Percentiles rank a stretch among this genome's conserved stretches.
Conservation (phyloP, 2,797 vertebrate genomes). For the Enteromius trimaculatus region DNA sequence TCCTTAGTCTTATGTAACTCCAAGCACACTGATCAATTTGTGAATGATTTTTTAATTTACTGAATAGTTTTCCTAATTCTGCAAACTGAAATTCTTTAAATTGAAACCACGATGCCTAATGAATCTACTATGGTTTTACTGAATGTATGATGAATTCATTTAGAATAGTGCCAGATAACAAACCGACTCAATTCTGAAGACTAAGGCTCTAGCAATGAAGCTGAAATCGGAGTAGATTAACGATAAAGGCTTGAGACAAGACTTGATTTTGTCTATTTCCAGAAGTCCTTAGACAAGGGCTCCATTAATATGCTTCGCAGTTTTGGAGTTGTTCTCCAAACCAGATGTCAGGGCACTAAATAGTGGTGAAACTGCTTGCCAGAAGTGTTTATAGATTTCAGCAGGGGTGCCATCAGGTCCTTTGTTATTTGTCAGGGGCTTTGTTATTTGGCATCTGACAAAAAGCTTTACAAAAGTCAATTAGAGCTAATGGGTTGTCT, state of each 20-base stretch:
- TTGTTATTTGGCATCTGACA: conserved; percentile 47
- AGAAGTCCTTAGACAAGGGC: conserved; percentile 19
- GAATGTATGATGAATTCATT: neutral
- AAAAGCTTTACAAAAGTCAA: conserved; percentile 45
- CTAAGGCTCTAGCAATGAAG: conserved; percentile 9
- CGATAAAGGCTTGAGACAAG: conserved; percentile 7
- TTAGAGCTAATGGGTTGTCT: conserved; percentile 33
- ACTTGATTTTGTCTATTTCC: conserved; percentile 23
- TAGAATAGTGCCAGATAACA: conserved; percentile 19
- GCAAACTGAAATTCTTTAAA: neutral
- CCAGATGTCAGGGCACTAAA: conserved; percentile 36
- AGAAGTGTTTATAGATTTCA: conserved; percentile 39
- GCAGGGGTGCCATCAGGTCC: conserved; percentile 35
- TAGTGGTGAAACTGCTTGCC: conserved; percentile 28
- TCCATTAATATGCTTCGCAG: conserved; percentile 19
- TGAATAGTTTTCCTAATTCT: neutral
- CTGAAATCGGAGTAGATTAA: neutral
- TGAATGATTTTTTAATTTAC: neutral
- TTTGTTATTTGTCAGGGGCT: conserved; percentile 38
- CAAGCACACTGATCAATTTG: neutral
- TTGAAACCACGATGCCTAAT: neutral
- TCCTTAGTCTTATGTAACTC: neutral
- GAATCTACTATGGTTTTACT: neutral
- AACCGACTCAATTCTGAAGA: conserved; percentile 19
- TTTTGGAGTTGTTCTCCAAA: conserved; percentile 33